Evolutionary conservation across 2,113 vertebrate species (phyloP).

Genomic region (Atractosteus spatula): DNA sequence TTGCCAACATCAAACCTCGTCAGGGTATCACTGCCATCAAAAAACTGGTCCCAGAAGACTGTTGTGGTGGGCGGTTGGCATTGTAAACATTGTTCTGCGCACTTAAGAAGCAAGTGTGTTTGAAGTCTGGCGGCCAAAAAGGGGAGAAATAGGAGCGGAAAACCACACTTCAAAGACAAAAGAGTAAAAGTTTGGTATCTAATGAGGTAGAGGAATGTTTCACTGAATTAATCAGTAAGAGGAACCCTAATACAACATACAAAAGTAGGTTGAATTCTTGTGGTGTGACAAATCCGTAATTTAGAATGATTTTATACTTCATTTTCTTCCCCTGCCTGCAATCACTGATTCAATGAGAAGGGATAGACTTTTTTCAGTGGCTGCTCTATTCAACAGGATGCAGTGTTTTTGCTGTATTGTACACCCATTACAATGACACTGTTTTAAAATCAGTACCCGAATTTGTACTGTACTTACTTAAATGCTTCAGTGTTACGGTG

Average conservation of each 20-base stretch:
- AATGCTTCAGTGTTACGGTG: conserved; percentile 40
- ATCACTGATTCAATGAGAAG: conserved; percentile 50
- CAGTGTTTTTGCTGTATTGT: conserved; percentile 53
- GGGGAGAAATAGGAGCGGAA: conserved; percentile 37
- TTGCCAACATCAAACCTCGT: conserved; percentile 48
- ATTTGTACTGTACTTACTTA: conserved; percentile 9
- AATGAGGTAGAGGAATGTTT: conserved; percentile 61
- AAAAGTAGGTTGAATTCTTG: conserved; percentile 57
- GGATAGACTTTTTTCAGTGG: conserved; percentile 48
- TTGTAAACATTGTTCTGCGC: conserved; percentile 49
- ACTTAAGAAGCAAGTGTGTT: conserved; percentile 53
- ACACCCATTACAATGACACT: conserved; percentile 50
- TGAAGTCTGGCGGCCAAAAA: conserved; percentile 46
- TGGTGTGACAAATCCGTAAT: conserved; percentile 75
- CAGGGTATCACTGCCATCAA: conserved; percentile 56
- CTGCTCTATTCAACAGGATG: conserved; percentile 48
- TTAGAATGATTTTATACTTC: conserved; percentile 64
- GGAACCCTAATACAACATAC: conserved; percentile 46
- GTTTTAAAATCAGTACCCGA: conserved; percentile 32
- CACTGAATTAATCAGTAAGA: conserved; percentile 60
- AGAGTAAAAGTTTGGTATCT: conserved; percentile 57
- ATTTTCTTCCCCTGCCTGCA: conserved; percentile 21
- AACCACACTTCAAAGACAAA: conserved; percentile 51
- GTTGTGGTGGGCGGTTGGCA: conserved; percentile 47
- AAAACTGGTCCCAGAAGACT: conserved; percentile 48